Conservation (phyloP, 37 sponge, comb jelly and placozoan species). For the Cladorhizidae sp. region DNA sequence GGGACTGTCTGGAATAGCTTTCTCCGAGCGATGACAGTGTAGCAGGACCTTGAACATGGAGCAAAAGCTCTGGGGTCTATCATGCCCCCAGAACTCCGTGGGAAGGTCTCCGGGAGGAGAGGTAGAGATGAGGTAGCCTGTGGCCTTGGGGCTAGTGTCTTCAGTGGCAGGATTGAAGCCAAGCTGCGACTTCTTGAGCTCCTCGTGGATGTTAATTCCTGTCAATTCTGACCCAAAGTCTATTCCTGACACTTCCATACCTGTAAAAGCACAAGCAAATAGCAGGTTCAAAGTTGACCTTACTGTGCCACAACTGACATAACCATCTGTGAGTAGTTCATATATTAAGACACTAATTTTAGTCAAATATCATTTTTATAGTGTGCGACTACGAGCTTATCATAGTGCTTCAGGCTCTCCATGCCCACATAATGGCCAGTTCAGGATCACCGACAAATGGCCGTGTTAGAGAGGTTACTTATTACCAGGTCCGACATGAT, state of each 20-base stretch:
- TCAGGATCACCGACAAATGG: no score
- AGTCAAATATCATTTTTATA: no score
- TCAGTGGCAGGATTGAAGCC: slow-evolving; percentile 22
- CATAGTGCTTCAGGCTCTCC: no score
- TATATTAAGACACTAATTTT: no score
- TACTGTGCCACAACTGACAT: no score
- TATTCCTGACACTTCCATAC: slow-evolving; percentile 4
- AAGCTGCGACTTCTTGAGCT: slow-evolving; percentile 10
- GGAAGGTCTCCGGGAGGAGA: slow-evolving; percentile 69
- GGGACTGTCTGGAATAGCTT: slow-evolving; percentile 61
- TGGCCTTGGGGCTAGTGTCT: slow-evolving; percentile 61
- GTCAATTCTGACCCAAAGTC: slow-evolving; percentile 32
- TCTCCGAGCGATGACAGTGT: slow-evolving; percentile 67
- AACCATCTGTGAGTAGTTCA: no score
- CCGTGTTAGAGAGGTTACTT: no score
- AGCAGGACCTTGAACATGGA: slow-evolving; percentile 70
- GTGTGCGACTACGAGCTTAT: no score
- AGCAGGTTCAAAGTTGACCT: no score
- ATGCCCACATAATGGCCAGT: no score
- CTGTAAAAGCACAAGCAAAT: no score
- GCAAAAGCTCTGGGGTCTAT: slow-evolving; percentile 42
- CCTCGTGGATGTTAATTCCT: slow-evolving; percentile 27
- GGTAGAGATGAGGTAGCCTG: slow-evolving; percentile 78
- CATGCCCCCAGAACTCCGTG: slow-evolving; percentile 59
- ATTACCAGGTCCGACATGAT: no score